A percentile compares a stretch with the other conserved stretches of the same genome.
These are phyloP conservation scores for Formica selysi DNA, from an alignment of 1,140 invertebrate species.

Conservation along the genomic window DNA sequence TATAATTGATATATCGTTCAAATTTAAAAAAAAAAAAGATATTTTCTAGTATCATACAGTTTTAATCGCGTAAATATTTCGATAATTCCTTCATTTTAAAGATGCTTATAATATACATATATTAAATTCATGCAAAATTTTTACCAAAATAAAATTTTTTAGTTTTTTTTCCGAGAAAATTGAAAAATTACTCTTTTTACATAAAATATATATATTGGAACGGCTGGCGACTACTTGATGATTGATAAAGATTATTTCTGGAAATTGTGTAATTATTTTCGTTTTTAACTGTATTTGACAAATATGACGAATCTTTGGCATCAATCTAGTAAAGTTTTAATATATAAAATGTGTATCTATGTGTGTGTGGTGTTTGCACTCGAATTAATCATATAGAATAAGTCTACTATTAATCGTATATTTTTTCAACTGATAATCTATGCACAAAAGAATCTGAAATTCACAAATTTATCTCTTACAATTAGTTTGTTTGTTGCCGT, in stretches of 20 bases:
- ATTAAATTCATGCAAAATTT: background rate
- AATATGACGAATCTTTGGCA: background rate
- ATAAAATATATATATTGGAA: background rate
- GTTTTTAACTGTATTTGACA: background rate
- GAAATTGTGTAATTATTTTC: background rate
- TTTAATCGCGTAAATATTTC: background rate
- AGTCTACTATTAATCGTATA: background rate
- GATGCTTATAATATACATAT: background rate
- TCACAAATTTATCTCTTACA: background rate
- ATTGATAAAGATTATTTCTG: background rate
- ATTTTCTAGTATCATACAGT: background rate
- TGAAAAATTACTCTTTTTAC: background rate
- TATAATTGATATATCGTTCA: too few relatives aligned
- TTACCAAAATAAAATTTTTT: background rate
- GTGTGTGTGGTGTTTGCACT: background rate
- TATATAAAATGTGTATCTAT: background rate
- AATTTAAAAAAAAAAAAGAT: background rate
- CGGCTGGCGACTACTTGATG: too few relatives aligned
- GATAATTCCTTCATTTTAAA: background rate
- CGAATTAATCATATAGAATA: background rate
- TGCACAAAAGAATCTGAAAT: background rate
- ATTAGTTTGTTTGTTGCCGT: background rate
- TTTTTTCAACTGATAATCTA: conserved; percentile 4
- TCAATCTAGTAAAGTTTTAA: background rate
- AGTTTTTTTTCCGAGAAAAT: background rate